A percentile compares a stretch with the other conserved stretches of the same genome.
These are phyloP conservation scores for Eristalis pertinax DNA, from an alignment of 2,888 invertebrate species.

Conservation along the genomic window DNA sequence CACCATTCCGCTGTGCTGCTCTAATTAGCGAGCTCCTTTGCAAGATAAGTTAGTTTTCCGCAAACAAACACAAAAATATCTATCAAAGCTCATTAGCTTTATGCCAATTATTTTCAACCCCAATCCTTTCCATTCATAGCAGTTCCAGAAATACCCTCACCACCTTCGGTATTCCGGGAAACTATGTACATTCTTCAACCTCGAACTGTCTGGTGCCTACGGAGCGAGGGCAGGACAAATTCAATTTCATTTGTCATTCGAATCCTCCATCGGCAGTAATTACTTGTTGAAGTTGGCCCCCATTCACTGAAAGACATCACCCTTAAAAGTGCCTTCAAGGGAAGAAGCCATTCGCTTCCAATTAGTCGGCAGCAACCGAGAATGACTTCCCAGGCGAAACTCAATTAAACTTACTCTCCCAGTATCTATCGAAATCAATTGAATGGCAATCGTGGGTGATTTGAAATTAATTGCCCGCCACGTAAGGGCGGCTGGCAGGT, in stretches of 20 bases:
- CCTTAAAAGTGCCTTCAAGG: neutral
- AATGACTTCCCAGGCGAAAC: neutral
- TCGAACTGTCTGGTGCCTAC: neutral
- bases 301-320: neutral
- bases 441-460: conserved; percentile 3
- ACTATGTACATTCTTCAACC: neutral
- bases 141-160: neutral
- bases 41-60: neutral
- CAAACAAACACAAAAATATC: neutral
- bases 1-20: neutral
- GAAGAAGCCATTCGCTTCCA: conserved; percentile 2
- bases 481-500: neutral
- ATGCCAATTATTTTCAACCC: neutral
- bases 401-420: conserved; percentile 5
- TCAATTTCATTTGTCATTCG: neutral
- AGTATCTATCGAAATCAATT: conserved; percentile 14
- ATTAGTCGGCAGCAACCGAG: neutral
- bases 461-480: conserved; percentile 1
- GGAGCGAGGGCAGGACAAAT: neutral
- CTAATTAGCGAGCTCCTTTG: neutral
- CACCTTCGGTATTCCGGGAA: neutral
- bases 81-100: neutral
- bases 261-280: neutral
- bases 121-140: neutral
- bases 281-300: neutral